Conservation (phyloP, 1,140 invertebrate species). For the Hyphantria cunea region DNA sequence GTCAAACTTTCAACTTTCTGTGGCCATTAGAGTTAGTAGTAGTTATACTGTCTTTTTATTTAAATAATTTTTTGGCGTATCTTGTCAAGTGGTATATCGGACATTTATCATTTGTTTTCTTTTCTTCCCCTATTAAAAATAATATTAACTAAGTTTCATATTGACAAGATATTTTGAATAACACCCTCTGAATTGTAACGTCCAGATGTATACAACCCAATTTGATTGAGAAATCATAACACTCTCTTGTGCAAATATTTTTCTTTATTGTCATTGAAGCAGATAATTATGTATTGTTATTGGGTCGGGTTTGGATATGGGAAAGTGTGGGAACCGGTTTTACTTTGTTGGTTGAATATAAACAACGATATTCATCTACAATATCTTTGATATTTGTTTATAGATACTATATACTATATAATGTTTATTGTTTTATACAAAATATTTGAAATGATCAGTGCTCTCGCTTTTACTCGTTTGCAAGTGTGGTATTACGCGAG, state of each 20-base stretch:
- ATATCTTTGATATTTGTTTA: constrained; percentile 6
- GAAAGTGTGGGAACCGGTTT: constrained; percentile 38
- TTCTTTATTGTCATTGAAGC: constrained; percentile 48
- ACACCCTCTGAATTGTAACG: constrained; percentile 37
- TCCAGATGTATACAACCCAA: constrained; percentile 39
- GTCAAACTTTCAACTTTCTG: too few species aligned
- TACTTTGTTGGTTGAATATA: constrained; percentile 4
- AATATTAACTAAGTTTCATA: constrained; percentile 20
- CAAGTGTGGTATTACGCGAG: constrained; percentile 40
- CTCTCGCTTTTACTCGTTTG: constrained; percentile 73
- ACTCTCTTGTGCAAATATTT: constrained; percentile 53
- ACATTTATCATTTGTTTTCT: too few species aligned
- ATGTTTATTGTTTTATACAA: constrained; percentile 11
- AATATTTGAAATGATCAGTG: constrained; percentile 28
- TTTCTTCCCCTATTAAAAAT: too few species aligned
- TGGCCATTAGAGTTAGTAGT: too few species aligned
- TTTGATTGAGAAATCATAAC: constrained; percentile 60
- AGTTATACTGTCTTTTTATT: too few species aligned
- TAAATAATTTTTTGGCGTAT: too few species aligned
- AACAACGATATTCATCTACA: constrained; percentile 18
- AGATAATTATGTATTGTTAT: constrained; percentile 35
- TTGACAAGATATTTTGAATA: constrained; percentile 47
- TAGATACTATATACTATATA: constrained; percentile 16
- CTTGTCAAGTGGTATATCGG: too few species aligned
- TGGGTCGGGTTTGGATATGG: constrained; percentile 34